Evolutionary conservation across 1,140 invertebrate genomes (phyloP), one percentile per base, ranked within the genome.

Genomic region (Thaumatotibia leucotreta): DNA sequence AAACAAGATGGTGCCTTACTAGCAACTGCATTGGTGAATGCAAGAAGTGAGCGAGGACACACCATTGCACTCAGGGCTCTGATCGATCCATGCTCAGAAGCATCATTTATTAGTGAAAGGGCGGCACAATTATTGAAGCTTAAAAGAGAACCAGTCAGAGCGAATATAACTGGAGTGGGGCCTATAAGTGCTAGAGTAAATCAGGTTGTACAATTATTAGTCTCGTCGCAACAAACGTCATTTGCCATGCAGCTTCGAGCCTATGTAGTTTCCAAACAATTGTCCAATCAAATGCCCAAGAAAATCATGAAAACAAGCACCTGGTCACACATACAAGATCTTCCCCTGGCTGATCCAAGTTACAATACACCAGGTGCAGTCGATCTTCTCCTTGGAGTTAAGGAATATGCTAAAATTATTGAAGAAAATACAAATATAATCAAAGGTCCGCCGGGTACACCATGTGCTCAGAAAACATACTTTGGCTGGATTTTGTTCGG

Each of bases 361-460:
- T 61, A 31, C 17, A 31, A 29, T 20, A 61, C 24, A 61, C 54
- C 54, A 31, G 54, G 54, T 31, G 10, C 24, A 31, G 24, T 61
- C n/a, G 54, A 61, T 61, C 24, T 61, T 23, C 29, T 61, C 3
- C 54, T 61, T 29, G 54, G 54, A 14, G 54, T 61, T 3, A 32
- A 31, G 11, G 54, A 3, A 61, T 61, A 32, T 31, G 54, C 54
- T 20, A 6, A 31, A n/a, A 61, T 61, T n/a, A 61, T 61, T 17
- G 14, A 61, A 31, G 49, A 49, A 4, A 22, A 50, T 50, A 24
- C 11, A 23, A 8, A 0, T 4, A 61, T 61, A 29, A 61, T 70
- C 27, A 70, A 65, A 24, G 69, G 69, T 58, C 65, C 68, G 6
- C 65, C 68, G 10, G 68, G 68, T 29, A 45, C 68, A 29, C 68